Base-by-base conservation (phyloP, 2,113 vertebrate species). In the Catharus minimus region DNA sequence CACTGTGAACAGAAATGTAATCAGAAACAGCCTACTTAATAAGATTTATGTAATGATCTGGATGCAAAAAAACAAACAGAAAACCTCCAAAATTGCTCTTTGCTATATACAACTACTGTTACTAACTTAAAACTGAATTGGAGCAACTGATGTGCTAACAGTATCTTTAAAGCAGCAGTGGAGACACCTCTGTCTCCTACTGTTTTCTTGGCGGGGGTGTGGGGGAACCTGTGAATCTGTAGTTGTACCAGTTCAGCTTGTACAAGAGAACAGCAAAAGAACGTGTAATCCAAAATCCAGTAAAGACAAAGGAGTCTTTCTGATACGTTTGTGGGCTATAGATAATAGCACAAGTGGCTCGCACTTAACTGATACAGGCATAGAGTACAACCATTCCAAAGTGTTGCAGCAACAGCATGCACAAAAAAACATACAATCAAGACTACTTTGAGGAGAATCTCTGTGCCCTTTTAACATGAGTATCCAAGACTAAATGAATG, bases 161-260 rank as follows among this genome's bases (percentile, higher is more conserved):
- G 24, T 41, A 57, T 43, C 49, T 82, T 56, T 66, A 50, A 84
- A 64, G 22, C 8, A 71, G 39, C 13, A 47, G 30, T 18, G 26
- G 18, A 21, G 16, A 75, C 30, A 33, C 13, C 7, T 8, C 9
- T 38, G 18, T 58, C 15, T 53, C 10, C 60, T 56, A 36, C 10
- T 49, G 7, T 33, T 91, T 66, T 47, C n/a, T 33, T 56, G 11
- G 8, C 1, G 2, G 4, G 1, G 4, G 8, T 7, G 33, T 5
- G 5, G 11, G 10, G 12, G 3, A 36, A 52, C 4, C 3, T 3
- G 16, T 55, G 17, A 60, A 47, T 73, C 15, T 69, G 8, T 52
- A 62, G 18, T 11, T 73, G 46, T 39, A 11, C 23, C 61, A 33
- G 46, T 43, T 15, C 36, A 55, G 30, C 6, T 67, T 65, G 15